phyloP scores from a whole-genome alignment of 1,140 invertebrate species.

The Ceratina australensis region DNA sequence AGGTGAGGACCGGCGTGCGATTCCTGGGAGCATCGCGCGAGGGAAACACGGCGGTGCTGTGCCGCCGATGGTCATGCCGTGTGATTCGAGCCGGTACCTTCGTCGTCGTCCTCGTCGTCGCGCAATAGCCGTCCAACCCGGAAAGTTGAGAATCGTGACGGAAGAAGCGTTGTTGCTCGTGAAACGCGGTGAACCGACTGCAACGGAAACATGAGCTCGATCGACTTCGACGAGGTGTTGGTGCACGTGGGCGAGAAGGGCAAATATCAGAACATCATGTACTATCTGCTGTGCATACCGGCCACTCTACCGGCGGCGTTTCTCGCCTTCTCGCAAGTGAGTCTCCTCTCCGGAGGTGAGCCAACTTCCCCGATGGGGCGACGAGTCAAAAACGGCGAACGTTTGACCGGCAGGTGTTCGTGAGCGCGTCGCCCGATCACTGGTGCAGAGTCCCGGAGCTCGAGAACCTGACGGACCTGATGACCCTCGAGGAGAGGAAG shows the following conservation, averaged over 20 bases:
- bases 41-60: neutral
- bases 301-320: conserved; percentile 85
- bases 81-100: conserved; percentile 51
- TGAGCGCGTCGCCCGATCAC: conserved; percentile 84
- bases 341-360: neutral
- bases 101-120: conserved; percentile 45
- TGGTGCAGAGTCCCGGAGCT: conserved; percentile 84
- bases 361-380: neutral
- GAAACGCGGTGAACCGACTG: conserved; percentile 39
- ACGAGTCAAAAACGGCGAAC: too few relatives aligned
- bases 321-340: conserved; percentile 84
- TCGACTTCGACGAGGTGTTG: conserved; percentile 85
- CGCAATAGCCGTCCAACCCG: conserved; percentile 50
- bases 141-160: conserved; percentile 34
- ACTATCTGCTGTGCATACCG: conserved; percentile 85
- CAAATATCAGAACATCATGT: conserved; percentile 85
- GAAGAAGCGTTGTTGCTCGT: conserved; percentile 9
- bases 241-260: conserved; percentile 84
- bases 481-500: conserved; percentile 81
- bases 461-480: conserved; percentile 75
- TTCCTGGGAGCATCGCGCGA: conserved; percentile 2
- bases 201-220: conserved; percentile 77
- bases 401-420: conserved; percentile 81
- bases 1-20: neutral
- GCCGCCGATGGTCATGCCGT: conserved; percentile 61